Base-by-base conservation (phyloP, 1,140 invertebrate species). In the Calosoma granatense region DNA sequence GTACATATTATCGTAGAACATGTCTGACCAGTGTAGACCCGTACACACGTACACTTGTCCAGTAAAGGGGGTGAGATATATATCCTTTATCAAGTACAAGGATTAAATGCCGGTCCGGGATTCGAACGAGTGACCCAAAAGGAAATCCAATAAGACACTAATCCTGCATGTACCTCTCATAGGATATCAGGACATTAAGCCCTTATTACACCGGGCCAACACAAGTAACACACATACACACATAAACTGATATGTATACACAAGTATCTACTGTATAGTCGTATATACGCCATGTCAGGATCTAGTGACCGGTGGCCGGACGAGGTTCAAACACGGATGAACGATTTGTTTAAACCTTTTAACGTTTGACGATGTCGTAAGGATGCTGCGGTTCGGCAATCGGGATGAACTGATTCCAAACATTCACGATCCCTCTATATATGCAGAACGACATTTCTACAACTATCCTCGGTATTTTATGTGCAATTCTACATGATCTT, bases 131-230 rank as follows among this genome's bases (percentile, higher is more conserved):
- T 53, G 51, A 53, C 51, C 51, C 51, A 47, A 53, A 53, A 53
- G 51, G 51, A 53, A 53, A 53, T 53, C 51, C 51, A 53, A 53
- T 53, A 53, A 53, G 51, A 53, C 51, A 53, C 51, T 53, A 53
- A 53, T 53, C 51, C 51, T 53, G 2, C 17, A 22, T 22, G 20
- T 47, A 47, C 41, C 41, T 47, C 41, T 47, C 41, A 47, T 47
- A 47, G 41, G 41, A 47, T 47, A 47, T 47, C 41, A 47, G 17
- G 41, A 9, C 41, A 47, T 47, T 47, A 47, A 47, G 41, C 41
- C 41, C 9, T 47, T 47, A 47, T 47, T 47, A 47, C 41, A 47
- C 41, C 41, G 41, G 41, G 3, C 41, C 4, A 17, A 17, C 9
- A 47, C 15, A 36, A n/a, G n/a, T n/a, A n/a, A n/a, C 26, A 30